Percentiles rank a stretch among this genome's conserved stretches.
phyloP scores from a whole-genome alignment of 2,113 vertebrate species.

The Mormyrus iriodes region DNA sequence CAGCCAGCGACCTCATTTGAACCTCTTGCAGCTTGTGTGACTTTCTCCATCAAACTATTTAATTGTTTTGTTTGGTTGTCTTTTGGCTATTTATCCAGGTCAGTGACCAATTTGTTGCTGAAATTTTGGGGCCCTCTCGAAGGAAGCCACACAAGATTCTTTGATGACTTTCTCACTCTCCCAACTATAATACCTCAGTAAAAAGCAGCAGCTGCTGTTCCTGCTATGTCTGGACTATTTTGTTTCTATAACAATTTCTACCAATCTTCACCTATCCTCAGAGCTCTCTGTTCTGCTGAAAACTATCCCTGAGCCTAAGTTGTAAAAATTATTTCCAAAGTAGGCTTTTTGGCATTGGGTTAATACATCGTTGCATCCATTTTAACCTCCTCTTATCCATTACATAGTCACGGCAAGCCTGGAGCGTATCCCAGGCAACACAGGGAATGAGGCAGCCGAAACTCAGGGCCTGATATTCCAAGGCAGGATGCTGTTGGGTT shows the following conservation, averaged over 20 bases:
- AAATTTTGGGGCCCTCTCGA: not conserved
- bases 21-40: not conserved
- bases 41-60: not conserved
- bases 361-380: not conserved
- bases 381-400: not conserved
- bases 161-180: not conserved
- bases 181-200: conserved; percentile 1
- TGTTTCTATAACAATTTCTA: not conserved
- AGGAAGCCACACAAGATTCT: not conserved
- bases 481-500: not conserved
- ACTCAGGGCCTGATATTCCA: not conserved
- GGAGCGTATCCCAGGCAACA: not conserved
- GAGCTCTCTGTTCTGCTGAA: not conserved
- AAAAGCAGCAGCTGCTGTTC: not conserved
- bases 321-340: not conserved
- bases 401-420: not conserved
- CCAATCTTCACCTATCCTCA: too few relatives aligned
- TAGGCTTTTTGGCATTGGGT: not conserved
- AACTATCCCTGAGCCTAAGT: not conserved
- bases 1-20: not conserved
- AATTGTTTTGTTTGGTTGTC: conserved; percentile 8
- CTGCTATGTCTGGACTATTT: not conserved
- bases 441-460: not conserved
- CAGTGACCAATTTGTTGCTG: not conserved
- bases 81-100: not conserved